Conservation (phyloP, 2,888 invertebrate genomes). For the Clanis bilineata region DNA sequence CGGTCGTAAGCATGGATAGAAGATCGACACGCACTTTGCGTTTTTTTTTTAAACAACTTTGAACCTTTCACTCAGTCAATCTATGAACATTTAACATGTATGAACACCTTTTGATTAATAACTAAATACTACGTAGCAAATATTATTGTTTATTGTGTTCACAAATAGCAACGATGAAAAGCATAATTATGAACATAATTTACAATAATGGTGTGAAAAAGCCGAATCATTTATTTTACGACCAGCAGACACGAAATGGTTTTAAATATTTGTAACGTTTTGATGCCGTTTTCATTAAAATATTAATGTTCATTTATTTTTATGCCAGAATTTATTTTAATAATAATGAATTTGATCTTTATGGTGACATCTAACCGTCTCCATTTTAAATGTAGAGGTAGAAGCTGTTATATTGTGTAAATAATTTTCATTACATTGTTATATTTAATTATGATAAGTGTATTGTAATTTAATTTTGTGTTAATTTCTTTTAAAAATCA, state of each 20-base stretch:
- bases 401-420: too few relatives aligned
- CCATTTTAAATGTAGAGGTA: too few relatives aligned
- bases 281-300: not conserved
- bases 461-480: too few relatives aligned
- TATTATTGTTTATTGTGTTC: not conserved
- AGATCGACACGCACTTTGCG: too few relatives aligned
- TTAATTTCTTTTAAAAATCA: too few relatives aligned
- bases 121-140: not conserved
- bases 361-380: not conserved
- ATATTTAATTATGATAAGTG: too few relatives aligned
- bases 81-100: too few relatives aligned
- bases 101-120: too few relatives aligned
- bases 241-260: conserved; percentile 40
- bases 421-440: too few relatives aligned
- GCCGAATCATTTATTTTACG: conserved; percentile 36
- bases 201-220: not conserved
- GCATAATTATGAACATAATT: not conserved
- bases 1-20: too few relatives aligned
- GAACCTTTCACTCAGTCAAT: not conserved
- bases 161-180: not conserved
- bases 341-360: not conserved
- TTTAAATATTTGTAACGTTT: conserved; percentile 13
- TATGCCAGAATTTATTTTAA: not conserved
- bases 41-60: not conserved
- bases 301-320: not conserved